Percentiles rank a stretch among this genome's conserved stretches.
Evolutionary conservation across 2,888 invertebrate genomes (phyloP).

Genomic region (Cheiracanthium punctorium): DNA sequence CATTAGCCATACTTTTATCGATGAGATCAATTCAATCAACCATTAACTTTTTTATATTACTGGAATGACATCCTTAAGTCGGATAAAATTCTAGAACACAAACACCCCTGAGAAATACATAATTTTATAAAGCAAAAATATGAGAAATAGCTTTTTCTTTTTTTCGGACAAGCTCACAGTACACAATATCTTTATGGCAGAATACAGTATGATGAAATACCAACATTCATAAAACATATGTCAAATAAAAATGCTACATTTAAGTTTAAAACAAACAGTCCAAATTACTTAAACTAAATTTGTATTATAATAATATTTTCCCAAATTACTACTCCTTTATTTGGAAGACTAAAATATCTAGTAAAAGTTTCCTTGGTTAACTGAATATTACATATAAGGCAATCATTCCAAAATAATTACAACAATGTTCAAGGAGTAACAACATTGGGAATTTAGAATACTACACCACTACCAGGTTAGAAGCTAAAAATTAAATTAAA

Average conservation of each 20-base stretch:
- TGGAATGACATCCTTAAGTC: too few species aligned
- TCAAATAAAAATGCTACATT: neutral
- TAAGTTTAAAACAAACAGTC: constrained; percentile 48
- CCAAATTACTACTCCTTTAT: constrained; percentile 59
- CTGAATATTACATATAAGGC: constrained; percentile 39
- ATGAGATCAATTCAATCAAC: too few species aligned
- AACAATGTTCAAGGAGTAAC: constrained; percentile 37
- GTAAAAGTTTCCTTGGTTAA: constrained; percentile 70
- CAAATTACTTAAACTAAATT: constrained; percentile 41
- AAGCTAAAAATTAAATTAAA: constrained; percentile 21
- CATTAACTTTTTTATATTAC: too few species aligned
- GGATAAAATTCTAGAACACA: too few species aligned
- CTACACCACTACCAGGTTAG: constrained; percentile 51
- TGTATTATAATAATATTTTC: constrained; percentile 29
- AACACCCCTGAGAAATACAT: too few species aligned
- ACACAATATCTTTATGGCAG: neutral
- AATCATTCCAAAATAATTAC: constrained; percentile 53
- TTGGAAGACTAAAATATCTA: constrained; percentile 68
- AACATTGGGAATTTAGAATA: constrained; percentile 30
- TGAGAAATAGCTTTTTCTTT: neutral
- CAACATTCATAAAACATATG: neutral
- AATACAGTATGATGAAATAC: neutral
- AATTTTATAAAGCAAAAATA: too few species aligned
- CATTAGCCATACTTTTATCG: too few species aligned
- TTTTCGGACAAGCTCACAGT: neutral